A percentile compares a stretch with the other conserved stretches of the same genome.
Evolutionary conservation across 2,888 invertebrate species (phyloP).

Genomic region (Anaspis maculata): DNA sequence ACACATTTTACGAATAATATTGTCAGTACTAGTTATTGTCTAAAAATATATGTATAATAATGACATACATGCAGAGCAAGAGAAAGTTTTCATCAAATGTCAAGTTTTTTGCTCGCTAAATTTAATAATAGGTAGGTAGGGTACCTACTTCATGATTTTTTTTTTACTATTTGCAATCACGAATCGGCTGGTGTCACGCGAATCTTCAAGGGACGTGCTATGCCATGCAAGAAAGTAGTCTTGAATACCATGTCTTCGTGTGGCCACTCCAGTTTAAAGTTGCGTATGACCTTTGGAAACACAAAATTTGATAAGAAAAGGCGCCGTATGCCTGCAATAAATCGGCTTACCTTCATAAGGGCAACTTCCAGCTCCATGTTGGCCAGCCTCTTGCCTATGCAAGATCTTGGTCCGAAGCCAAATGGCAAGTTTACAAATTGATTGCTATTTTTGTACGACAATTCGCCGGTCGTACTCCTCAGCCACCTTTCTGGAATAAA

Average conservation of each 20-base stretch:
- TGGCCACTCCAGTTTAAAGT: slow-evolving; percentile 28
- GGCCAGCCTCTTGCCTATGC: slow-evolving; percentile 63
- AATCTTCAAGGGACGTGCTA: slow-evolving; percentile 19
- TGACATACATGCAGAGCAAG: too few relatives aligned
- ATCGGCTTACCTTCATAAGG: slow-evolving; percentile 22
- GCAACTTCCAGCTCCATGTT: slow-evolving; percentile 47
- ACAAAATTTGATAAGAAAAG: neutral
- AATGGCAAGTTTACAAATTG: slow-evolving; percentile 59
- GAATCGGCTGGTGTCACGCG: too few relatives aligned
- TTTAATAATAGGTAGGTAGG: too few relatives aligned
- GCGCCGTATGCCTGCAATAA: neutral
- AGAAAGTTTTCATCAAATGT: too few relatives aligned
- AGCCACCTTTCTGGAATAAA: slow-evolving; percentile 33
- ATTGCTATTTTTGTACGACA: slow-evolving; percentile 33
- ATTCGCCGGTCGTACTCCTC: slow-evolving; percentile 17
- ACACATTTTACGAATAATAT: too few relatives aligned
- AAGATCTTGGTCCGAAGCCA: slow-evolving; percentile 59
- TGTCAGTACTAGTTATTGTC: too few relatives aligned
- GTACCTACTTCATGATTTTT: too few relatives aligned
- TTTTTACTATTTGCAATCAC: too few relatives aligned
- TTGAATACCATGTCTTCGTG: slow-evolving; percentile 22
- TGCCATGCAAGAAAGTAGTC: slow-evolving; percentile 16
- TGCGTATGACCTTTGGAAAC: slow-evolving; percentile 20
- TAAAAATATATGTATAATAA: too few relatives aligned
- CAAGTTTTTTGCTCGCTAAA: too few relatives aligned